Base-by-base conservation (phyloP, 2,113 vertebrate species). In the Thamnophis sirtalis region DNA sequence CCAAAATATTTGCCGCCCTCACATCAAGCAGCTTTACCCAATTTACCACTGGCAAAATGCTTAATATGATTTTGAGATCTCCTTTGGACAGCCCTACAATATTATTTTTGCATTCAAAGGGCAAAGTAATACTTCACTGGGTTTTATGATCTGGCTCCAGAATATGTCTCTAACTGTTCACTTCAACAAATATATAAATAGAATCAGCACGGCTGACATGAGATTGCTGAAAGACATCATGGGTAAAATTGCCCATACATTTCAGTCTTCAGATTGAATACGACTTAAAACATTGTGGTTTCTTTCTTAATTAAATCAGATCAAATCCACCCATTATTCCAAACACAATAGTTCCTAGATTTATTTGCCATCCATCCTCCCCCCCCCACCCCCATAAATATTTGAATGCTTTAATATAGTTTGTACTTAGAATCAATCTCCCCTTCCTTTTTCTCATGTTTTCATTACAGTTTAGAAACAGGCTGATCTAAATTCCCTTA, bases 361-460 rank as follows among this genome's bases (percentile, higher is more conserved):
- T 54, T 84, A 48, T 89, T 93, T 89, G 89, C 58, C 24, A 8
- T 38, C 80, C 10, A 68, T 33, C 6, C 48, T 2, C 56, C 5
- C 7, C 3, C 13, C 53, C 0, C 7, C n/a, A 3, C 7, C n/a
- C 3, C 80, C 43, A 88, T 91, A 94, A 84, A 88, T 89, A 51
- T 6, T 86, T 6, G 11, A n/a, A 51, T 58, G 33, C 19, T 33
- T 43, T 43, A 38, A 2, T 17, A 21, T 49, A 87, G 19, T 51
- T 51, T 38, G 28, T 6, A 53, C 50, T 91, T 90, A 48, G 89
- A 8, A 55, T 15, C 28, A 24, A 53, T 86, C 94, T 94, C 0
- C 0, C 95, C 93, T 53, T 87, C 90, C 91, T 88, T 84, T 92
- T 90, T 91, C 86, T 55, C 53, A 92, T 54, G 24, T 26, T 94